Evolutionary conservation across 2,113 vertebrate genomes (phyloP).

Genomic region (Setophaga coronata): DNA sequence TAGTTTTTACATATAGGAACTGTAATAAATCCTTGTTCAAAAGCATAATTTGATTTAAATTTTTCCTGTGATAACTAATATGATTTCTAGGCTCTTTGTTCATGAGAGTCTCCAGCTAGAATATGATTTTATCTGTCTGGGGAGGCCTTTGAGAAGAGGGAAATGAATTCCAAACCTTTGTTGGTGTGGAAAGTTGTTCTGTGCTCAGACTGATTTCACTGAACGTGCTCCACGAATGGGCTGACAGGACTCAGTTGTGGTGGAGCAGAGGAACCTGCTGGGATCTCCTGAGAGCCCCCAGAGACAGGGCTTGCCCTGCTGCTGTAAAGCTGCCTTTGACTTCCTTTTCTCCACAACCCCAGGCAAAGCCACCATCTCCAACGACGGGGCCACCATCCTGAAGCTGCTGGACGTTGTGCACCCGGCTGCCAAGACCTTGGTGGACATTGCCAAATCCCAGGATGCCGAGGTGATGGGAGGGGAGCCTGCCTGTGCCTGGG

Average conservation of each 20-base stretch:
- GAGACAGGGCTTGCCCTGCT: background rate
- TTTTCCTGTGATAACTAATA: background rate
- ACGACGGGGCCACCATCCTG: constrained; percentile 96
- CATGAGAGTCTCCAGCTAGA: accelerated
- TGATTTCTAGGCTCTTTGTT: background rate
- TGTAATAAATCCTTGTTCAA: background rate
- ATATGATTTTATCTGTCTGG: background rate
- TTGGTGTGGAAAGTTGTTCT: background rate
- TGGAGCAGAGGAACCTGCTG: background rate
- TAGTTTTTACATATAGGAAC: background rate
- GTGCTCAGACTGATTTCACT: background rate
- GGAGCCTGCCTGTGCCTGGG: background rate
- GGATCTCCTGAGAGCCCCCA: background rate
- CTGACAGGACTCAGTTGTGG: accelerated
- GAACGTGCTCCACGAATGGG: background rate
- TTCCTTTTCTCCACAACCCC: background rate
- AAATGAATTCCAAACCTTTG: background rate
- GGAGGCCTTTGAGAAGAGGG: background rate
- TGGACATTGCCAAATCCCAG: constrained; percentile 97
- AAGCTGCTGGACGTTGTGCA: constrained; percentile 96
- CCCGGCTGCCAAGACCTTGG: constrained; percentile 93
- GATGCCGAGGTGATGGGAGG: constrained; percentile 88
- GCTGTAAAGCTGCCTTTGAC: background rate
- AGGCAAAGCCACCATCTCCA: constrained; percentile 98
- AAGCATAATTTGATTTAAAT: background rate